Base-by-base conservation (phyloP, 2,888 invertebrate genomes). In the Cepaea hortensis region DNA sequence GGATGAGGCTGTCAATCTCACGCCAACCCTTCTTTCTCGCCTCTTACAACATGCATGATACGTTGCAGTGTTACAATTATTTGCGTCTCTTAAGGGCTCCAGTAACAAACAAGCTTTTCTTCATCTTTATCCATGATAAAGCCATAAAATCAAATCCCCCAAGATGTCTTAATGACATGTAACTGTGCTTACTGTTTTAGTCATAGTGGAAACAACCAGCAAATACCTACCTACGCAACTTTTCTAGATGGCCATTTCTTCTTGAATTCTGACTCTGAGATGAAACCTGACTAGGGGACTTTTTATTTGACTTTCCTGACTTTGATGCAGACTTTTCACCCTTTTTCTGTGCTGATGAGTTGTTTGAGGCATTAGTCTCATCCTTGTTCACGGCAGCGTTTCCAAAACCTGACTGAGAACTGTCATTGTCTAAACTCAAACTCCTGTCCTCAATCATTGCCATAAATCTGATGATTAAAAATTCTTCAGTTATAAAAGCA, bases 361-460 rank as follows among this genome's bases (percentile, higher is more conserved):
- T 85, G 46, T 85, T 85, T 55, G 85, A 85, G 61, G 72, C 62
- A 80, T 85, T 70, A 46, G 61, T 70, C 48, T 85, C 85, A 70
- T 85, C 80, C 15, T 80, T 77, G 70, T 9, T 70, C n/a, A 46
- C n/a, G 13, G 18, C 15, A 72, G 18, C 23, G 2, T 72, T 50
- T 15, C 18, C 50, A 70, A 11, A 46, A n/a, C 73, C 20, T 61
- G 72, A 3, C 61, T 55, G 50, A 65, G 55, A 18, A 61, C 23
- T 48, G 23, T 72, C 72, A 72, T 80, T 68, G 72, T 62, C 72
- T 23, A 85, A 20, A 50, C 70, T 35, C 23, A 80, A 80, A n/a
- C 72, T 77, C 48, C 48, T 80, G 20, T 72, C 80, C 11, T 85
- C 85, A 79, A 85, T 80, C n/a, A 23, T 50, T 18, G 85, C 85